Evolutionary conservation across 2,797 vertebrate species (phyloP), one percentile per base, ranked within the genome.

Genomic region (Ptychadena robeensis): DNA sequence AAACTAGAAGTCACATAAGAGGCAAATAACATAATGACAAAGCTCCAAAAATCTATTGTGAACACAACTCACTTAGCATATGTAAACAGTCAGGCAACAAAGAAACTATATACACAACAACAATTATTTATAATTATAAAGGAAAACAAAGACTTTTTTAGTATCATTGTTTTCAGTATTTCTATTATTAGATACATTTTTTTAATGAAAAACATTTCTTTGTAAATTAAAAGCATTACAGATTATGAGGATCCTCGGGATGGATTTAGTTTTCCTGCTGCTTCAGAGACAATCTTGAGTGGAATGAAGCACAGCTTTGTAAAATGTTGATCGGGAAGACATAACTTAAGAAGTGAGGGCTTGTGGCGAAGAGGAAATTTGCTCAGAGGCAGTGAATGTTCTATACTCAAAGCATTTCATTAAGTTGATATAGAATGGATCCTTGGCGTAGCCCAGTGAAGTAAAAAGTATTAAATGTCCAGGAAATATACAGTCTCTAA

Each of bases 1-100:
- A 72, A 87, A 79, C 25, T 35, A 82, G 80, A 88, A 77, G 57
- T 79, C 81, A 85, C 83, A 65, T 8, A 61, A 66, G 86, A 86
- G 59, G 18, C 82, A 79, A 73, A 85, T 80, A 88, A 66, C 14
- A 69, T n/a, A 73, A 48, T 86, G 77, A 71, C 68, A 85, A 64
- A 63, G 64, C 35, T 71, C 57, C 61, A 68, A 84, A 83, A 85
- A 86, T 76, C 37, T 71, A 74, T 75, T 84, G 44, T 34, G 32
- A 68, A 40, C 57, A 57, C 38, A 82, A 85, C 69, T 57, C 15
- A 65, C 61, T 85, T 61, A 68, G 53, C 73, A 63, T 85, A 70
- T 85, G 30, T 65, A 80, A 84, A 59, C n/a, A 59, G 31, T 28
- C n/a, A n/a, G n/a, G 25, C 59, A 65, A 44, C 25, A 22, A 35